Conservation (phyloP, 2,797 vertebrate species). For the Rhynchotus rufescens region DNA sequence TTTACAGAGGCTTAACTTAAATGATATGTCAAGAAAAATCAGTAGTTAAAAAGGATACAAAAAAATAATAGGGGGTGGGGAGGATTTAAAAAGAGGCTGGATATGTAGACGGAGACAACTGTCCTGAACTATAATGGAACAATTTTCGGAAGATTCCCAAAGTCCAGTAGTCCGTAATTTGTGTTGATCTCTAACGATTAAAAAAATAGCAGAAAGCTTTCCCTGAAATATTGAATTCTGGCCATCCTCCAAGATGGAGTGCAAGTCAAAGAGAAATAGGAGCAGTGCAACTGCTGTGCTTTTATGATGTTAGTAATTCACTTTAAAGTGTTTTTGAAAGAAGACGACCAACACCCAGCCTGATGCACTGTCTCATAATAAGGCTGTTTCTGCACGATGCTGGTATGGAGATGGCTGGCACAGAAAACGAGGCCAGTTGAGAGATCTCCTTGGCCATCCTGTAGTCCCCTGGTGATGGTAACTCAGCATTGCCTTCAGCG, state of each 20-base stretch:
- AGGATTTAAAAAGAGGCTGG: not conserved
- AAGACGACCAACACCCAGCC: not conserved
- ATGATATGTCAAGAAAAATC: not conserved
- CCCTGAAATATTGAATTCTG: not conserved
- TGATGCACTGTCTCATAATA: not conserved
- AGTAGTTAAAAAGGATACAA: not conserved
- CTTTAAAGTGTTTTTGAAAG: not conserved
- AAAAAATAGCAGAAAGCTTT: not conserved
- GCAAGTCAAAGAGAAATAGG: not conserved
- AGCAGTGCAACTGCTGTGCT: not conserved
- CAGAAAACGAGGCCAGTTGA: not conserved
- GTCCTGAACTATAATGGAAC: not conserved
- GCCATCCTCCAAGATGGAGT: not conserved
- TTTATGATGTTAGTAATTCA: not conserved
- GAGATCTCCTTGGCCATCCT: not conserved
- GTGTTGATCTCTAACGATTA: not conserved
- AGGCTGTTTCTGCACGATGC: not conserved
- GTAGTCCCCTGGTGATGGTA: fast-evolving
- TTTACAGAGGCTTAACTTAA: not conserved
- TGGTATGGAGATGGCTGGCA: not conserved
- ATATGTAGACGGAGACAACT: not conserved
- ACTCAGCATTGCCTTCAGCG: not conserved
- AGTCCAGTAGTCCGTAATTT: not conserved
- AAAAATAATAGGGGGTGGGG: no score
- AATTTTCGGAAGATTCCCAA: not conserved